These are phyloP conservation scores for Xiphorhynchus elegans DNA, from an alignment of 2,113 vertebrate species.

Conservation along the genomic window DNA sequence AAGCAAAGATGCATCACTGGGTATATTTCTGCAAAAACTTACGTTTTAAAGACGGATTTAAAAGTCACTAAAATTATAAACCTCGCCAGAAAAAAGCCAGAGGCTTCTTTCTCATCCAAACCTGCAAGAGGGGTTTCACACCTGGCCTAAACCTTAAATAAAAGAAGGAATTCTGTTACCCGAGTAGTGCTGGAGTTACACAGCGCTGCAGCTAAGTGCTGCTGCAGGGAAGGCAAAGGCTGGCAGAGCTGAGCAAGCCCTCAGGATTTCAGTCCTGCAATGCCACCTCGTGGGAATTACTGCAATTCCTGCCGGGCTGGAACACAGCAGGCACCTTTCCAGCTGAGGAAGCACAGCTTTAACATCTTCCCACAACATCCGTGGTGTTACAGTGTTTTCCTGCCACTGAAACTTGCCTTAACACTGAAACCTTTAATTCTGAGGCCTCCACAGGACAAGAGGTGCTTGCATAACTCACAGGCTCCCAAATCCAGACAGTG, in stretches of 20 bases:
- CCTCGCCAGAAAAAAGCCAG: neutral
- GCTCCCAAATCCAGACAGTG: neutral
- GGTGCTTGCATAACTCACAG: neutral
- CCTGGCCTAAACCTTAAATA: neutral
- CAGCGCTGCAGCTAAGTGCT: accelerated
- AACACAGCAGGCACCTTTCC: accelerated
- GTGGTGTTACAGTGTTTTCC: accelerated
- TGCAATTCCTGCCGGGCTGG: accelerated
- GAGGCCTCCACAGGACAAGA: neutral
- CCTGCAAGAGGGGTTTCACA: accelerated
- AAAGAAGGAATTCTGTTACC: neutral
- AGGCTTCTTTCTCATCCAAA: neutral
- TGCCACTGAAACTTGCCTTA: accelerated
- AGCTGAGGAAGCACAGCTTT: accelerated
- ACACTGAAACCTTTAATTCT: neutral
- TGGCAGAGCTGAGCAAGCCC: neutral
- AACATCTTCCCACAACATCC: neutral
- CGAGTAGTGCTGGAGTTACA: neutral
- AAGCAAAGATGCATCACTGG: neutral
- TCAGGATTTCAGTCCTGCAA: neutral
- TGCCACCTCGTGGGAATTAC: conserved; percentile 69
- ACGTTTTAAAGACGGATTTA: neutral
- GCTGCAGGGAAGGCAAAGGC: neutral
- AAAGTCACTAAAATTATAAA: neutral
- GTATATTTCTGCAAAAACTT: neutral